Conservation (phyloP, 2,113 vertebrate species). For the Erinaceus europaeus region DNA sequence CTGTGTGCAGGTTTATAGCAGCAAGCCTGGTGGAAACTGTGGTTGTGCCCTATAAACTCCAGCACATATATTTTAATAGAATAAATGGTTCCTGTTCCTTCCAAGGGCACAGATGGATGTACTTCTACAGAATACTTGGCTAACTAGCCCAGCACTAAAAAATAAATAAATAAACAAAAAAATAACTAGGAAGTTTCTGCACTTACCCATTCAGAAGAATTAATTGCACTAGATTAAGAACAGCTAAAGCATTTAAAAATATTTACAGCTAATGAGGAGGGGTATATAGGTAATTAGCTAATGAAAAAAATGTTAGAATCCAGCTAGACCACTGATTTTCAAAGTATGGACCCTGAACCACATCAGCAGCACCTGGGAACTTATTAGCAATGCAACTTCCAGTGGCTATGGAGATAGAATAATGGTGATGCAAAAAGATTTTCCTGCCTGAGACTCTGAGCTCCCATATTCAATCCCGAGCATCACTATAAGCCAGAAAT, state of each 20-base stretch:
- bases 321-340: not conserved
- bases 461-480: too few species aligned
- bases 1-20: not conserved
- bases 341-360: not conserved
- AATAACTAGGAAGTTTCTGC: not conserved
- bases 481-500: too few species aligned
- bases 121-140: not conserved
- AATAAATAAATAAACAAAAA: too few species aligned
- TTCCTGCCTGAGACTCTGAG: too few species aligned
- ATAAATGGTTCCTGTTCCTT: not conserved
- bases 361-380: not conserved
- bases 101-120: not conserved
- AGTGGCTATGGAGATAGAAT: too few species aligned
- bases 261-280: not conserved
- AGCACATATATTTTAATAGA: not conserved
- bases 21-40: not conserved
- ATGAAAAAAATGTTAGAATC: not conserved
- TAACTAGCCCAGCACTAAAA: not conserved
- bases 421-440: too few species aligned
- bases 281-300: not conserved
- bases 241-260: not conserved
- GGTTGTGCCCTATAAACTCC: not conserved
- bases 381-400: too few species aligned
- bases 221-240: not conserved
- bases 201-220: not conserved